Base-by-base conservation (phyloP, 2,113 vertebrate genomes). In the Mustela nigripes region DNA sequence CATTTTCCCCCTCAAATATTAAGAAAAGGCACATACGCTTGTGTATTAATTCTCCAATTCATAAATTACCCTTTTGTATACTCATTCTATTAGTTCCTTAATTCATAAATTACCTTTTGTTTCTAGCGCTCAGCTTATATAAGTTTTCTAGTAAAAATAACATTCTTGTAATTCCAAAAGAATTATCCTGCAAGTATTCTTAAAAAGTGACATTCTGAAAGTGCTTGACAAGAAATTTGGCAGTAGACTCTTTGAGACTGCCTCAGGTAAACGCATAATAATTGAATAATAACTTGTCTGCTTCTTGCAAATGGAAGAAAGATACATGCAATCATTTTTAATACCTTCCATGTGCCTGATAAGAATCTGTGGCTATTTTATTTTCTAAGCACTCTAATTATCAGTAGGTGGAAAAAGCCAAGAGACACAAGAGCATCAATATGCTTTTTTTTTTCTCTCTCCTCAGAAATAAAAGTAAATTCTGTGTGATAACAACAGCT, bases 321-420 rank as follows among this genome's bases (percentile, higher is more conserved):
- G 65, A 91, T 63, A 84, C 5, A 58, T 67, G 11, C 36, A 96
- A 87, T 96, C 48, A 73, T 88, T 97, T 89, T 95, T 87, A 96
- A 97, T 76, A 76, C 56, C 33, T 80, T 95, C 28, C 10, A n/a
- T 83, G 18, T 50, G 4, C 31, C 92, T 88, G 92, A 91, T 95
- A 96, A 91, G 10, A 79, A 93, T 95, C 92, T 88, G 73, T 74
- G 60, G 22, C 65, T 90, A 79, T 98, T 92, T 88, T 93, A 87
- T 93, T 98, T 97, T 90, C 92, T 84, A 94, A 91, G 53, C 45
- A 84, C 39, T 93, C 76, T 94, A 94, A 98, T 95, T 96, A 94
- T 78, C 18, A 74, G 79, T 60, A 92, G 21, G 31, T 26, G 33
- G 2, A 2, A 62, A 94, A 88, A 76, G 5, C 42, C 45, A 83